These are phyloP conservation scores for Pitangus sulphuratus DNA, from an alignment of 2,797 vertebrate genomes.

Conservation along the genomic window DNA sequence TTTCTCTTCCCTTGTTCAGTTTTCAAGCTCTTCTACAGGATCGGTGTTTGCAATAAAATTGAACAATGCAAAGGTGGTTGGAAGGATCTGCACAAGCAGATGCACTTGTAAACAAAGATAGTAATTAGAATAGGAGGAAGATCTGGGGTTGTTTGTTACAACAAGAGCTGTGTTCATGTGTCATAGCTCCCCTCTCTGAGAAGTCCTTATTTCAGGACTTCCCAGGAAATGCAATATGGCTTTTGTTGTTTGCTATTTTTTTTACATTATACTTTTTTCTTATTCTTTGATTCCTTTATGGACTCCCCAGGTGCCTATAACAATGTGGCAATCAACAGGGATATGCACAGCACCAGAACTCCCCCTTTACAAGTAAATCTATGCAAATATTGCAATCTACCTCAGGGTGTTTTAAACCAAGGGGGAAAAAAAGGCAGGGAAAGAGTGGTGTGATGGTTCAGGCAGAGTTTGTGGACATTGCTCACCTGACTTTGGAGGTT, in stretches of 20 bases:
- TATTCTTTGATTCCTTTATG: not conserved
- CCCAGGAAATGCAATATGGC: not conserved
- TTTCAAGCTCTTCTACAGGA: not conserved
- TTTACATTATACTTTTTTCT: not conserved
- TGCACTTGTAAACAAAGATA: not conserved
- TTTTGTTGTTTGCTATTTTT: not conserved
- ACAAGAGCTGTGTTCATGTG: not conserved
- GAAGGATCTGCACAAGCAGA: not conserved
- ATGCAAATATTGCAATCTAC: not conserved
- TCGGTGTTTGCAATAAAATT: not conserved
- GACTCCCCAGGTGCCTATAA: not conserved
- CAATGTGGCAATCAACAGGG: slow-evolving; percentile 3
- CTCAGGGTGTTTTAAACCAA: not conserved
- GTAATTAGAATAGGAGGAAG: not conserved
- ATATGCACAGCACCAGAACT: not conserved
- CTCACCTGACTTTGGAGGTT: not conserved
- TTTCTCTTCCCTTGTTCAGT: not conserved
- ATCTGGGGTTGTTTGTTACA: not conserved
- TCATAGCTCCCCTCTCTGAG: not conserved
- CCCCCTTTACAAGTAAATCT: slow-evolving; percentile 9
- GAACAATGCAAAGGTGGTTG: not conserved
- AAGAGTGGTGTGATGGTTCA: not conserved
- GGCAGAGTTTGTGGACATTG: not conserved
- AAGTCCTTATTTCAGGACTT: not conserved
- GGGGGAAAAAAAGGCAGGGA: not conserved